Evolutionary conservation across 2,113 vertebrate species (phyloP), one percentile per base, ranked within the genome.

Genomic region (Puffinus mauretanicus): DNA sequence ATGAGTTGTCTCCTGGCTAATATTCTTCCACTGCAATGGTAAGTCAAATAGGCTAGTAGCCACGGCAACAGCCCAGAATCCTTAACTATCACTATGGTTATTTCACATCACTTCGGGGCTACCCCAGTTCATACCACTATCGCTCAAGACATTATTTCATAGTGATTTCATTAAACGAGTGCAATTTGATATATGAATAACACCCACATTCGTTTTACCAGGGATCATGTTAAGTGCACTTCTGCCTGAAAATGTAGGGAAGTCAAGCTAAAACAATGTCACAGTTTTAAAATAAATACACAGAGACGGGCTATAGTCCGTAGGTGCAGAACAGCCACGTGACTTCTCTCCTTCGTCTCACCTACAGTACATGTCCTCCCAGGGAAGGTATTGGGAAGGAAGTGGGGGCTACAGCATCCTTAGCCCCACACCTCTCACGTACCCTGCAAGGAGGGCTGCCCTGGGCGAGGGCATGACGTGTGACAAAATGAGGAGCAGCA

Each of bases 31-130:
- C 85, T 95, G 92, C 93, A 86, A 91, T 70, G 75, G 93, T 58
- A 96, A 96, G 88, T 96, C 88, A 94, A 94, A 96, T 58, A 65
- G 73, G 93, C 96, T 93, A 96, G 96, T 90, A 97, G 96, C 82
- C 92, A 96, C 92, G 66, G 94, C 94, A 97, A 97, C 96, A 91
- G 93, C 93, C 81, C 84, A 85, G 82, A 84, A 91, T 82, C 84
- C 90, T 93, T 60, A 78, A 87, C 77, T 76, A 94, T 94, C 66
- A 7, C 95, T 93, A 82, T 94, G 94, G 96, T 95, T 95, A 93
- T 96, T 94, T 96, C 94, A 80, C 88, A 93, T 85, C 71, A 80
- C 13, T 87, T 62, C 2, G 3, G 75, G 94, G 92, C 96, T 96
- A 95, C 88, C 94, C 92, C 90, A 95, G 94, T 95, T 96, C 96